Percentiles rank a stretch among this genome's conserved stretches.
Evolutionary conservation across 2,888 invertebrate genomes (phyloP).

Genomic region (Lamproptera curius): DNA sequence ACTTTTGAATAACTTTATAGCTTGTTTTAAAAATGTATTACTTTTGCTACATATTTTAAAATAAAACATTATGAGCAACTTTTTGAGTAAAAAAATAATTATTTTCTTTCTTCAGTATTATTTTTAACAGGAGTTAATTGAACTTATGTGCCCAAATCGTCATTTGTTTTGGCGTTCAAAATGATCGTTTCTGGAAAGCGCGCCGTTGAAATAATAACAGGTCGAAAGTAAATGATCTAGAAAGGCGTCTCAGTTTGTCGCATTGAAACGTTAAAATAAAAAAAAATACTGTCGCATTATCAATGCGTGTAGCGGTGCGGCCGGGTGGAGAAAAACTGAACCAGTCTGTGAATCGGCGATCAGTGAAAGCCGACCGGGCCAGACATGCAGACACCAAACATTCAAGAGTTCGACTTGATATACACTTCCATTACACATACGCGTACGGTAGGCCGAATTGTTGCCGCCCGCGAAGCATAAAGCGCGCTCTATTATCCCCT

Average conservation of each 20-base stretch:
- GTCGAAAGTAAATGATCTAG: constrained; percentile 4
- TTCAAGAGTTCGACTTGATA: constrained; percentile 25
- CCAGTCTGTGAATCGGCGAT: constrained; percentile 28
- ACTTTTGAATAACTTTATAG: too few relatives aligned
- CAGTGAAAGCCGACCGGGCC: constrained; percentile 42
- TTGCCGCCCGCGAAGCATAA: neutral
- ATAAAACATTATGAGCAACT: too few relatives aligned
- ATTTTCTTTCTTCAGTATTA: too few relatives aligned
- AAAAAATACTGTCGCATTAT: constrained; percentile 2
- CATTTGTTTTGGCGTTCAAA: too few relatives aligned
- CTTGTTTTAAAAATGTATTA: too few relatives aligned
- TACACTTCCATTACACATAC: constrained; percentile 29
- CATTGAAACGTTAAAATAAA: constrained; percentile 14
- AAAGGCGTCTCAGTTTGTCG: constrained; percentile 10
- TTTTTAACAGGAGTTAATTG: too few relatives aligned
- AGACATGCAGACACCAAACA: constrained; percentile 31
- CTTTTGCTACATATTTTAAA: too few relatives aligned
- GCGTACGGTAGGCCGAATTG: constrained; percentile 18
- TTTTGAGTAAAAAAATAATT: too few relatives aligned
- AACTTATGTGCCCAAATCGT: too few relatives aligned
- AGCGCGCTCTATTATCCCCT: neutral
- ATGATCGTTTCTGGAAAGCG: too few relatives aligned
- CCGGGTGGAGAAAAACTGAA: constrained; percentile 35
- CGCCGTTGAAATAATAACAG: neutral
- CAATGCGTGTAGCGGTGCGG: constrained; percentile 12